Conservation (phyloP, 2,888 invertebrate genomes). For the Drosophila gaucha region DNA sequence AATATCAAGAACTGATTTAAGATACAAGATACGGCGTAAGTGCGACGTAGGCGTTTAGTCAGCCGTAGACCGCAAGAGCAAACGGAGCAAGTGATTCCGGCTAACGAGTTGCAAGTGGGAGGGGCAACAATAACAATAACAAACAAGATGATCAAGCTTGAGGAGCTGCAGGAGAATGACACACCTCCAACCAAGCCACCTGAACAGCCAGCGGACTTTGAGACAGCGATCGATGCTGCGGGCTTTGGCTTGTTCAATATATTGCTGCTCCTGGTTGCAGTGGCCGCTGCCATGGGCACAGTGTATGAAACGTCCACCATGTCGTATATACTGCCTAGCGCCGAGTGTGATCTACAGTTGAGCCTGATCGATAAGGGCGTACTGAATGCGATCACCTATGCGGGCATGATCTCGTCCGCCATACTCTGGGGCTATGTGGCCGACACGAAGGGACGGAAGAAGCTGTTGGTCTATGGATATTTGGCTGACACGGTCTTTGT, state of each 20-base stretch:
- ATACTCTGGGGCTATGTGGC: conserved; percentile 91
- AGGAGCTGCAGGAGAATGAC: conserved; percentile 13
- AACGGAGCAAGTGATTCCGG: conserved; percentile 28
- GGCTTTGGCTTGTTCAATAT: conserved; percentile 90
- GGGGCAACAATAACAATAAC: background rate
- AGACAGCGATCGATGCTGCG: conserved; percentile 88
- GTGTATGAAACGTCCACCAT: conserved; percentile 90
- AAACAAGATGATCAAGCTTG: conserved; percentile 22
- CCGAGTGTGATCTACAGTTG: conserved; percentile 90
- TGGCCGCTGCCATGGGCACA: conserved; percentile 88
- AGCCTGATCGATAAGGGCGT: conserved; percentile 89
- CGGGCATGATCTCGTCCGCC: conserved; percentile 87
- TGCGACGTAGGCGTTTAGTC: conserved; percentile 48
- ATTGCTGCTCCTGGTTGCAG: conserved; percentile 86
- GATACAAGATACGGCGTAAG: conserved; percentile 50
- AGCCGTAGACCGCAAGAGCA: conserved; percentile 25
- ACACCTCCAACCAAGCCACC: background rate
- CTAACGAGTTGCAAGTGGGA: conserved; percentile 16
- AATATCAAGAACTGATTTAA: conserved; percentile 32
- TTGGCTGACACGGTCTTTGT: conserved; percentile 88
- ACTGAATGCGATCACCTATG: conserved; percentile 89
- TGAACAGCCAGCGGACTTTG: conserved; percentile 86
- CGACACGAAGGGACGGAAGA: conserved; percentile 89
- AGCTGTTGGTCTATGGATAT: conserved; percentile 88
- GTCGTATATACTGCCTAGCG: conserved; percentile 90